phyloP scores from a whole-genome alignment of 1,140 invertebrate genomes.

The Neodiprion virginianus region DNA sequence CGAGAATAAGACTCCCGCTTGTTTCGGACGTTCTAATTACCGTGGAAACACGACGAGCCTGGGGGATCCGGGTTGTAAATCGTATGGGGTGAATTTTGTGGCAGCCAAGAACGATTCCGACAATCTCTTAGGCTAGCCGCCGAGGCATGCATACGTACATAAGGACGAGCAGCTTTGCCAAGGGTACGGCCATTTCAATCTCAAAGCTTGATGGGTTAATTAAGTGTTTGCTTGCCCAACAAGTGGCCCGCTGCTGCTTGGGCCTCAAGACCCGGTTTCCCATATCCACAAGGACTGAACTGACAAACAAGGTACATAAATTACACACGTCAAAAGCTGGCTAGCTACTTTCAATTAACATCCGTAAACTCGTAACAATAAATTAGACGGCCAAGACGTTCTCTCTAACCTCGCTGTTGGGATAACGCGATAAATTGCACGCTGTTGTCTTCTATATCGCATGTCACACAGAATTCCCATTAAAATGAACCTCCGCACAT shows the following conservation, averaged over 20 bases:
- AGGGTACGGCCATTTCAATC: conserved; percentile 30
- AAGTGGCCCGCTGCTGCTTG: conserved; percentile 22
- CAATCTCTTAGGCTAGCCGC: background rate
- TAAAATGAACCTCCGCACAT: too few species aligned
- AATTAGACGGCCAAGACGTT: background rate
- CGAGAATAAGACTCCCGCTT: too few species aligned
- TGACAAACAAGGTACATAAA: background rate
- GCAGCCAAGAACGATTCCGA: conserved; percentile 16
- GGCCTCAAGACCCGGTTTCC: background rate
- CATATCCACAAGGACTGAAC: background rate
- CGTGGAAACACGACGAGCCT: conserved; percentile 30
- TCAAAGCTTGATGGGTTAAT: conserved; percentile 46
- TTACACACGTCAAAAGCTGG: too few species aligned
- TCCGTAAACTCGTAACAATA: background rate
- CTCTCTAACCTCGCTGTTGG: too few species aligned
- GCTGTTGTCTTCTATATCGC: too few species aligned
- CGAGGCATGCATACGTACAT: background rate
- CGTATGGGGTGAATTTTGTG: conserved; percentile 19
- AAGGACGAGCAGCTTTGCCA: background rate
- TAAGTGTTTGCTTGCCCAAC: conserved; percentile 47
- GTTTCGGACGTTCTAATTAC: conserved; percentile 36
- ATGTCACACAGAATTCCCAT: too few species aligned
- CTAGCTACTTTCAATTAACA: background rate
- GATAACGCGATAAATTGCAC: too few species aligned
- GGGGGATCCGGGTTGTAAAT: conserved; percentile 23